Conservation (phyloP, 2,797 vertebrate genomes). For the Bovichtus diacanthus region DNA sequence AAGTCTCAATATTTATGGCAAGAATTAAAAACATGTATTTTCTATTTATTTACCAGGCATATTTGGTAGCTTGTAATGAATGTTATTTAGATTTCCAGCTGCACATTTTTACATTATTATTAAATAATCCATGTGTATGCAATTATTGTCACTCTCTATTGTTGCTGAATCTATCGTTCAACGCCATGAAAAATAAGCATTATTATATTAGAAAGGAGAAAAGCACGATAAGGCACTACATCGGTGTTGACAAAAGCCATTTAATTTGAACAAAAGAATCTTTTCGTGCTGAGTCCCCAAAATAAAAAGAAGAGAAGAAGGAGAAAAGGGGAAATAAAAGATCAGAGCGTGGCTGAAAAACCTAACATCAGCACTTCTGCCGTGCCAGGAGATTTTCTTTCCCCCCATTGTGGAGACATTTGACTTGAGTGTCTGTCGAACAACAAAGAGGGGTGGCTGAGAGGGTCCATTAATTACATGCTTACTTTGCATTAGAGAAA, state of each 20-base stretch:
- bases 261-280: conserved; percentile 63
- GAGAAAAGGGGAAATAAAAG: conserved; percentile 51
- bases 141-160: conserved; percentile 58
- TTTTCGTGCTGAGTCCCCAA: conserved; percentile 52
- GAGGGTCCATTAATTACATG: conserved; percentile 85
- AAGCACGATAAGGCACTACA: conserved; percentile 38
- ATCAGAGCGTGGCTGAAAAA: conserved; percentile 66
- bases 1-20: background rate
- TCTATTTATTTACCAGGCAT: background rate
- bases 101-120: conserved; percentile 23
- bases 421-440: conserved; percentile 84
- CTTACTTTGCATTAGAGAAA: conserved; percentile 84
- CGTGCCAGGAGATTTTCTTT: conserved; percentile 77
- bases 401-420: conserved; percentile 82
- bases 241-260: conserved; percentile 40
- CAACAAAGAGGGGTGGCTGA: conserved; percentile 84
- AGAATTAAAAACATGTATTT: background rate
- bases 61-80: conserved; percentile 18
- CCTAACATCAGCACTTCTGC: conserved; percentile 84
- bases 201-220: conserved; percentile 39
- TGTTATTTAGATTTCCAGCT: conserved; percentile 28
- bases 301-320: conserved; percentile 29
- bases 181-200: conserved; percentile 49
- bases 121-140: conserved; percentile 33
- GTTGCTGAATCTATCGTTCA: conserved; percentile 68